These are phyloP conservation scores for Ceyx melanurus DNA, from an alignment of 2,113 vertebrate species.

Conservation along the genomic window DNA sequence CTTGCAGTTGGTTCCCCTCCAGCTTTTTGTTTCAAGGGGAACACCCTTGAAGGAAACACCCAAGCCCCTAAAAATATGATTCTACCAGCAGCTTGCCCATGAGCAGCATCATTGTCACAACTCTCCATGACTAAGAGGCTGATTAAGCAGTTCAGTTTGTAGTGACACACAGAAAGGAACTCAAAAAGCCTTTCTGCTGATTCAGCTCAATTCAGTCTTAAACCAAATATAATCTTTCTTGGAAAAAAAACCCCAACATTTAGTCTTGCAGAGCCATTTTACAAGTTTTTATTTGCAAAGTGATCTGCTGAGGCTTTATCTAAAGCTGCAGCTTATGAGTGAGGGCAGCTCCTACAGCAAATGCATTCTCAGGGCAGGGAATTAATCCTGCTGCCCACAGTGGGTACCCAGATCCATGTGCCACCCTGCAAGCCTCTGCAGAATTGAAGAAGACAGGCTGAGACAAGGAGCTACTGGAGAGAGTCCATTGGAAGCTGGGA, in stretches of 20 bases:
- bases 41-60: neutral
- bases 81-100: neutral
- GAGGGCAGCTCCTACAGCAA: neutral
- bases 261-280: neutral
- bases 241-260: neutral
- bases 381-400: neutral
- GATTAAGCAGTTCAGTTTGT: neutral
- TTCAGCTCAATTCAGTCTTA: neutral
- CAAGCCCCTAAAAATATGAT: neutral
- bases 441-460: neutral
- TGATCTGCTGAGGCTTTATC: neutral
- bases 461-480: neutral
- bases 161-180: constrained; percentile 27
- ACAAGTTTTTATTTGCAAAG: neutral
- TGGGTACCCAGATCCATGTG: fast-evolving
- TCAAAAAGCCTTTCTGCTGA: constrained; percentile 5
- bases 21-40: neutral
- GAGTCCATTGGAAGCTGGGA: neutral
- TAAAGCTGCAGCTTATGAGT: neutral
- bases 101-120: neutral
- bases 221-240: neutral
- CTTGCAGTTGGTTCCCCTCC: neutral
- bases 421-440: neutral
- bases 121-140: neutral
- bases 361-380: neutral